Percentiles rank a stretch among this genome's conserved stretches.
phyloP scores from a whole-genome alignment of 2,113 vertebrate genomes.

The Ameiurus melas region DNA sequence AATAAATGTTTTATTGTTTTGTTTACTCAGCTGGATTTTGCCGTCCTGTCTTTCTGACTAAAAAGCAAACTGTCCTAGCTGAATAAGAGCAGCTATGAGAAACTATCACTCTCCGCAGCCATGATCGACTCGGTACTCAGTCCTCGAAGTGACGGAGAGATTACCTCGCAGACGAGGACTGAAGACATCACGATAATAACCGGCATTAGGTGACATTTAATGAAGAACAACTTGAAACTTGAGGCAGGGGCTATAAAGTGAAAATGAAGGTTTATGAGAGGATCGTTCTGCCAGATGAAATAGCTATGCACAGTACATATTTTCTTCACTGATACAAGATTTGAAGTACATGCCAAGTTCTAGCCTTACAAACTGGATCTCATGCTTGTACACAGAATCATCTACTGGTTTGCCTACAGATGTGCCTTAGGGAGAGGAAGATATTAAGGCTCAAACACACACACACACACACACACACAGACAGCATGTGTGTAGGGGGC shows the following conservation, averaged over 20 bases:
- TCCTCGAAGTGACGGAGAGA: slow-evolving; percentile 45
- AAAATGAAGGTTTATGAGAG: slow-evolving; percentile 43
- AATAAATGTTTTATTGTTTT: slow-evolving; percentile 74
- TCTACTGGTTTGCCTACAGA: slow-evolving; percentile 3
- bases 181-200: slow-evolving; percentile 35
- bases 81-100: slow-evolving; percentile 66
- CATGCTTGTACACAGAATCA: neutral
- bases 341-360: neutral
- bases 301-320: neutral
- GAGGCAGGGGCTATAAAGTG: slow-evolving; percentile 29
- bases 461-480: slow-evolving; percentile 26
- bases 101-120: slow-evolving; percentile 48
- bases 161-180: slow-evolving; percentile 46
- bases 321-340: neutral
- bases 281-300: slow-evolving; percentile 19
- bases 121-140: slow-evolving; percentile 47
- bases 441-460: neutral
- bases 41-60: slow-evolving; percentile 62
- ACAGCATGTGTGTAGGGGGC: slow-evolving; percentile 41
- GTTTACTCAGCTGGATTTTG: slow-evolving; percentile 65
- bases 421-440: neutral
- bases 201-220: slow-evolving; percentile 30
- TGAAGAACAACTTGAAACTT: slow-evolving; percentile 39
- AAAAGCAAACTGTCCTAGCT: slow-evolving; percentile 58
- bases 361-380: neutral